phyloP scores from a whole-genome alignment of 2,888 invertebrate genomes.

The Opisthograptis luteolata region DNA sequence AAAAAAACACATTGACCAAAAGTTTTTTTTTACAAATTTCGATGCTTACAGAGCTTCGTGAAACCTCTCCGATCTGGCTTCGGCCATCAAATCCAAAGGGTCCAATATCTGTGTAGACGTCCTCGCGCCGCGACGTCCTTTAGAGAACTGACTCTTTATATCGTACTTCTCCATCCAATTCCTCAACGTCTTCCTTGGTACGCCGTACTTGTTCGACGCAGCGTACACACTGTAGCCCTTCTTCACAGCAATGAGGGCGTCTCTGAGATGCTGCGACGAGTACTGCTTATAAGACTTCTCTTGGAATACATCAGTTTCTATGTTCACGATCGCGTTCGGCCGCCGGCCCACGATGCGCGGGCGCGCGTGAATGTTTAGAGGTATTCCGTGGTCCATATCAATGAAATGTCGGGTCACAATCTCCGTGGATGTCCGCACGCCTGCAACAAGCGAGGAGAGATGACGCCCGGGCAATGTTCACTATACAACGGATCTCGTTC shows the following conservation, averaged over 20 bases:
- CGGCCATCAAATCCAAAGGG: slow-evolving; percentile 69
- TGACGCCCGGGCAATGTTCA: slow-evolving; percentile 17
- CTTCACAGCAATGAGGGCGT: slow-evolving; percentile 79
- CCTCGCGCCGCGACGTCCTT: slow-evolving; percentile 72
- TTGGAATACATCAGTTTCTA: slow-evolving; percentile 78
- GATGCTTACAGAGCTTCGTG: slow-evolving; percentile 50
- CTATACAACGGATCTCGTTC: not conserved
- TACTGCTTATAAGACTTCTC: slow-evolving; percentile 82
- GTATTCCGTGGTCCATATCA: slow-evolving; percentile 76
- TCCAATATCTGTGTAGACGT: slow-evolving; percentile 63
- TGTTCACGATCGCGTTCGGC: slow-evolving; percentile 76
- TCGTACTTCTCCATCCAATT: slow-evolving; percentile 85
- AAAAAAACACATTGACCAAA: too few species aligned
- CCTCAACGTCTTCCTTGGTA: slow-evolving; percentile 81
- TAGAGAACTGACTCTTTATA: slow-evolving; percentile 81
- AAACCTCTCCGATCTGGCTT: slow-evolving; percentile 61
- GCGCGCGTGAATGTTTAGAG: slow-evolving; percentile 73
- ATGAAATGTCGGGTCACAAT: slow-evolving; percentile 80
- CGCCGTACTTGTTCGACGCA: slow-evolving; percentile 82
- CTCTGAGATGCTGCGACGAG: slow-evolving; percentile 77
- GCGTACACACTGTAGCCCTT: slow-evolving; percentile 83
- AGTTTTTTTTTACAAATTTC: too few species aligned
- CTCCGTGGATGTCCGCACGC: slow-evolving; percentile 76
- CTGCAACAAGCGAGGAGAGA: slow-evolving; percentile 79
- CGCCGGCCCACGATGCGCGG: slow-evolving; percentile 73